These are phyloP conservation scores for Xiphophorus couchianus DNA, from an alignment of 2,113 vertebrate species.

Conservation along the genomic window DNA sequence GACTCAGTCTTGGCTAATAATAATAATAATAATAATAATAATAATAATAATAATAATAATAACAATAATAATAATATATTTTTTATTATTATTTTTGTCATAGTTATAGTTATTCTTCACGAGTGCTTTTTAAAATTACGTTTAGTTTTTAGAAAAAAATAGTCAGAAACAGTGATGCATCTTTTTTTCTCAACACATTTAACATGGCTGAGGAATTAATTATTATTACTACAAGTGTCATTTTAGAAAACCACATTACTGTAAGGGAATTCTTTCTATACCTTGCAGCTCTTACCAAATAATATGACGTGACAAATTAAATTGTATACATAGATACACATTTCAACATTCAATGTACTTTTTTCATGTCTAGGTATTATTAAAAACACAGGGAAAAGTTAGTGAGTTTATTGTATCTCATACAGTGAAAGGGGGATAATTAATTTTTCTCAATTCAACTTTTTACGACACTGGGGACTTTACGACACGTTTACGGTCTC, in stretches of 20 bases:
- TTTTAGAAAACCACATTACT: neutral
- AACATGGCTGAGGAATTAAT: neutral
- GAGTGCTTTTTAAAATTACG: too few relatives aligned
- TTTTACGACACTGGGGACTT: slow-evolving; percentile 6
- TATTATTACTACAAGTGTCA: neutral
- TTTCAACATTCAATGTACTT: too few relatives aligned
- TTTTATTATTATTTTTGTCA: too few relatives aligned
- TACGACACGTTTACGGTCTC: slow-evolving; percentile 56
- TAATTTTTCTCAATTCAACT: neutral
- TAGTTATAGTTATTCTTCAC: too few relatives aligned
- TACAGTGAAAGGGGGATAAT: neutral
- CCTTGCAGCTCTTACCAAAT: neutral
- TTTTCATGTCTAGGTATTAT: too few relatives aligned
- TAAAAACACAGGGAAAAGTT: too few relatives aligned
- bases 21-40: too few relatives aligned
- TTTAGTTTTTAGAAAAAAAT: too few relatives aligned
- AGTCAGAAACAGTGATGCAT: too few relatives aligned
- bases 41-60: too few relatives aligned
- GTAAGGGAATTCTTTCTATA: neutral
- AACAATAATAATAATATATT: too few relatives aligned
- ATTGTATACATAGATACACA: neutral
- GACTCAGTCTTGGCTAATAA: neutral
- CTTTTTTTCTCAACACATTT: too few relatives aligned
- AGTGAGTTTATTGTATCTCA: neutral
- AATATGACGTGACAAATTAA: neutral